Conservation (phyloP, 2,888 invertebrate genomes). For the Pollenia griseotomentosa region DNA sequence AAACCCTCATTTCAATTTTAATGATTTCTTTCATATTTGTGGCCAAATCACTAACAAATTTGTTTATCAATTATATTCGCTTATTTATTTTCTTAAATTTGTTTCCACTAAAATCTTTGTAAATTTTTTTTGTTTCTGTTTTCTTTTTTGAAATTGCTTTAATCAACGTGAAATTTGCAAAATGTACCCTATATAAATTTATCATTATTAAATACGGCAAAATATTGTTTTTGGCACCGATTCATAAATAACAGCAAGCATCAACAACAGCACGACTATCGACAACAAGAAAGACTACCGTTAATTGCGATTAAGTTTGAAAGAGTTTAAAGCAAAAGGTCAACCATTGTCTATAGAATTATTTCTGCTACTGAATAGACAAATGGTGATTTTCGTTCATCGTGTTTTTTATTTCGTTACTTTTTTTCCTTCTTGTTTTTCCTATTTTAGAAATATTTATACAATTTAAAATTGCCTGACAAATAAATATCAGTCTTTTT, state of each 20-base stretch:
- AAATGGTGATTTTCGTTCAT: background rate
- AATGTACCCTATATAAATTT: conserved; percentile 16
- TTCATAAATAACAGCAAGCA: conserved; percentile 37
- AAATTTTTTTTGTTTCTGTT: conserved; percentile 20
- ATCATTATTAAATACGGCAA: conserved; percentile 33
- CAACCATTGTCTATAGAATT: conserved; percentile 35
- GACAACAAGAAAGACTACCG: background rate
- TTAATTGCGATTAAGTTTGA: conserved; percentile 29
- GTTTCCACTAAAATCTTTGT: background rate
- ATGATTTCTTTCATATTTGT: background rate
- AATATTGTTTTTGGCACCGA: conserved; percentile 57
- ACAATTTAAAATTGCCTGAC: no score
- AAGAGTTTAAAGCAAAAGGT: conserved; percentile 56
- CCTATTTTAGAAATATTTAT: no score
- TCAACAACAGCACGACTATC: background rate
- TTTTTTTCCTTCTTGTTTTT: background rate
- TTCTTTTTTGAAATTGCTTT: conserved; percentile 30
- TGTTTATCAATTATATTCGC: conserved; percentile 23
- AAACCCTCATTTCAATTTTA: background rate
- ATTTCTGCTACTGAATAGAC: background rate
- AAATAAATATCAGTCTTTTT: no score
- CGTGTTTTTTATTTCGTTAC: background rate
- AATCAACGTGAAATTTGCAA: conserved; percentile 49
- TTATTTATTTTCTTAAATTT: conserved; percentile 29
- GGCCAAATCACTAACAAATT: conserved; percentile 37